phyloP scores from a whole-genome alignment of 2,888 invertebrate genomes.

The Leptopilina syphax region DNA sequence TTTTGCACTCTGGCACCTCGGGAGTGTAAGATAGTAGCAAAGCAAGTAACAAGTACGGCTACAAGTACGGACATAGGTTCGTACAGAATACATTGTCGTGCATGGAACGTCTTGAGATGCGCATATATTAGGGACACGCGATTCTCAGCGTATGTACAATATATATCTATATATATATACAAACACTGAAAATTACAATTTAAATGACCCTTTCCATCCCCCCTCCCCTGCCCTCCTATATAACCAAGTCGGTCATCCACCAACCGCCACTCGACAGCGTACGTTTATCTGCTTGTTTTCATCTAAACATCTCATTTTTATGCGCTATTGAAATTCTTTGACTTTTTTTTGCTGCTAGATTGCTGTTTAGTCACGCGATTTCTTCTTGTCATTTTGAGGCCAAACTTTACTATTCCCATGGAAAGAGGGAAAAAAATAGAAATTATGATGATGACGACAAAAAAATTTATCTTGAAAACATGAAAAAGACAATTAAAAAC shows the following conservation, averaged over 20 bases:
- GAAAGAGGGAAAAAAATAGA: too few species aligned
- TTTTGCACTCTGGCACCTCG: constrained; percentile 50
- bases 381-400: constrained; percentile 60
- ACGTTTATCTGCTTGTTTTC: constrained; percentile 72
- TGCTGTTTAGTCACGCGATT: constrained; percentile 69
- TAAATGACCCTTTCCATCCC: constrained; percentile 63
- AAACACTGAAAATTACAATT: constrained; percentile 73
- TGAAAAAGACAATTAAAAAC: too few species aligned
- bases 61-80: constrained; percentile 53
- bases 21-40: constrained; percentile 49
- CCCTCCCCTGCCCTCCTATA: constrained; percentile 53
- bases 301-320: constrained; percentile 75
- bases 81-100: constrained; percentile 63
- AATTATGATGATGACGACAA: too few species aligned
- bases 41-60: constrained; percentile 48
- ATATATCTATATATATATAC: not conserved
- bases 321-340: constrained; percentile 73
- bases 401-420: not conserved
- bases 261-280: constrained; percentile 57
- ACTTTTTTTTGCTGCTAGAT: constrained; percentile 54
- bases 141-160: constrained; percentile 61
- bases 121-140: constrained; percentile 75
- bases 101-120: constrained; percentile 72
- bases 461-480: too few species aligned
- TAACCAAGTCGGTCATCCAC: constrained; percentile 45